These are phyloP conservation scores for Rhabdophis nuchalis DNA, from an alignment of 2,797 vertebrate genomes.

Conservation along the genomic window DNA sequence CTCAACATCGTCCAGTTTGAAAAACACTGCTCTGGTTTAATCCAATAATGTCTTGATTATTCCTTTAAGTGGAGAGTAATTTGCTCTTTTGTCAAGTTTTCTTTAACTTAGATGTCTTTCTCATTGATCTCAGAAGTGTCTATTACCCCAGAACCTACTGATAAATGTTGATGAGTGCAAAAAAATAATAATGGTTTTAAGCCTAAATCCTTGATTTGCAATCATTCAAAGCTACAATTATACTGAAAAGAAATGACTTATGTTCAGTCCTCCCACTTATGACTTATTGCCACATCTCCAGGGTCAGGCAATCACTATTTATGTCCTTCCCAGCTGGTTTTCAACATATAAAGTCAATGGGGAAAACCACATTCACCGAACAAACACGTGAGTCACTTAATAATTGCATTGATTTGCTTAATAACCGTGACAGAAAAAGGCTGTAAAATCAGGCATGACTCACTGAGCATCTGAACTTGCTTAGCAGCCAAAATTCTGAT, in stretches of 20 bases:
- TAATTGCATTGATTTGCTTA: background rate
- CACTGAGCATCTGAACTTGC: background rate
- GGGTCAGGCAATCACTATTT: background rate
- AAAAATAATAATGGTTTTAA: background rate
- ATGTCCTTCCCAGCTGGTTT: background rate
- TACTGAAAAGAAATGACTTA: background rate
- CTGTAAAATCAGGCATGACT: background rate
- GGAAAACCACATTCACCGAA: background rate
- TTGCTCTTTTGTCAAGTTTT: background rate
- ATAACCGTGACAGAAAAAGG: background rate
- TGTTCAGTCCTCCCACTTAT: background rate
- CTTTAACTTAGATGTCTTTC: background rate
- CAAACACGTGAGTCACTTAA: background rate
- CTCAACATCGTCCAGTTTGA: background rate
- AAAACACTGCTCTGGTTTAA: background rate
- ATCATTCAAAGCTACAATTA: background rate
- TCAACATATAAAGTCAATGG: background rate
- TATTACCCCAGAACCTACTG: background rate
- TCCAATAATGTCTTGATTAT: background rate
- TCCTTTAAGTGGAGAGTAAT: background rate
- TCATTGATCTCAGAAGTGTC: background rate
- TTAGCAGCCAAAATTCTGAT: background rate
- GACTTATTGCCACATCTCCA: background rate
- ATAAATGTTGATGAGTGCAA: background rate
- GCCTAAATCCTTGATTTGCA: rapidly evolving